Evolutionary conservation across 2,888 invertebrate species (phyloP).

Genomic region (Meganola albula): DNA sequence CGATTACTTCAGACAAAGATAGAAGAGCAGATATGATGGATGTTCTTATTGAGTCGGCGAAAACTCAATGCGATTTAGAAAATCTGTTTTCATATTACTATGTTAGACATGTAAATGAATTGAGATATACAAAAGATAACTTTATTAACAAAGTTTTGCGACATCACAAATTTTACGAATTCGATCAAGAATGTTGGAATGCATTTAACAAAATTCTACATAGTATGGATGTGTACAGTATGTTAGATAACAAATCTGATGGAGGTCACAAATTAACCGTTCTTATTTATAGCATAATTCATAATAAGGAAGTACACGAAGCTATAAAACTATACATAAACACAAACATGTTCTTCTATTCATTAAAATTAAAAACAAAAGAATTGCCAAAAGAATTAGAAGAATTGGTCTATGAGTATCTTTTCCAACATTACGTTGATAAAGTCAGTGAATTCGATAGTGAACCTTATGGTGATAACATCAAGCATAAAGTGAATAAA

Average conservation of each 20-base stretch:
- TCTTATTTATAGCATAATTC: conserved; percentile 39
- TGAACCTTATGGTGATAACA: conserved; percentile 20
- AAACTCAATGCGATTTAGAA: conserved; percentile 36
- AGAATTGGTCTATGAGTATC: conserved; percentile 16
- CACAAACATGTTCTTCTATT: conserved; percentile 10
- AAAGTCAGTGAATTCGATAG: conserved; percentile 27
- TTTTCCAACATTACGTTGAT: conserved; percentile 29
- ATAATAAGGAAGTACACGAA: conserved; percentile 32
- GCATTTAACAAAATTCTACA: conserved; percentile 42
- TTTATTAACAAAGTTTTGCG: conserved; percentile 36
- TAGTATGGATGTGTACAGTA: conserved; percentile 39
- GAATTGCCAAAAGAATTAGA: conserved; percentile 13
- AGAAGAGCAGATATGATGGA: conserved; percentile 36
- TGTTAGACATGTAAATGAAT: conserved; percentile 47
- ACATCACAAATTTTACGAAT: conserved; percentile 37
- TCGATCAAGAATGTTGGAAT: conserved; percentile 44
- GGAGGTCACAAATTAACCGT: conserved; percentile 29
- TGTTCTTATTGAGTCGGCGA: conserved; percentile 35
- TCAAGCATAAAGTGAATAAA: conserved; percentile 19
- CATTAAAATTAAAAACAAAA: conserved; percentile 9
- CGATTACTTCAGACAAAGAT: conserved; percentile 26
- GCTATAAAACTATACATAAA: conserved; percentile 19
- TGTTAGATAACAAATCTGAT: conserved; percentile 11
- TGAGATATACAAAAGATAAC: conserved; percentile 24
- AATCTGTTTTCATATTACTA: conserved; percentile 44